Evolutionary conservation across 2,113 vertebrate species (phyloP).

Genomic region (Isichthys henryi): DNA sequence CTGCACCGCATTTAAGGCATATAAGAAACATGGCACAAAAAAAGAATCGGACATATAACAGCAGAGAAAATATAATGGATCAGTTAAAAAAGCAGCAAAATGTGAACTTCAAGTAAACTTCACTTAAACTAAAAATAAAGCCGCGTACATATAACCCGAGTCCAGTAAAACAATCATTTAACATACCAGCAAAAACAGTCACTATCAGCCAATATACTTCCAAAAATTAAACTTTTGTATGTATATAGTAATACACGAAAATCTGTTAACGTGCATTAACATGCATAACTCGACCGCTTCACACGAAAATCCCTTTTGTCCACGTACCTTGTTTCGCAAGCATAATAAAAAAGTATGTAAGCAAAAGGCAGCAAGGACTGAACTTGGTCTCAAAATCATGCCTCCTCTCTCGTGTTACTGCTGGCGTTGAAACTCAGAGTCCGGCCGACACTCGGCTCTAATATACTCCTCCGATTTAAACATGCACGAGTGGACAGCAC

Average conservation of each 20-base stretch:
- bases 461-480: conserved; percentile 62
- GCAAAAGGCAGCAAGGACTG: conserved; percentile 55
- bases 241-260: not conserved
- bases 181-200: not conserved
- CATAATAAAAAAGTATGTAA: conserved; percentile 56
- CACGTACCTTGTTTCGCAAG: conserved; percentile 65
- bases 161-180: not conserved
- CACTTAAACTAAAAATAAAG: not conserved
- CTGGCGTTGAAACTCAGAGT: conserved; percentile 39
- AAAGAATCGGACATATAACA: not conserved
- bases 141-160: not conserved
- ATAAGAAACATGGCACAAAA: not conserved
- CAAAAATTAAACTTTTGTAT: not conserved
- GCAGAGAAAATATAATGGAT: not conserved
- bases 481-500: conserved; percentile 69
- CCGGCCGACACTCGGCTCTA: conserved; percentile 61
- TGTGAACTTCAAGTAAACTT: not conserved
- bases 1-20: not conserved
- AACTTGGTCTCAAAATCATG: conserved; percentile 59
- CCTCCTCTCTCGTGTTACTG: conserved; percentile 46
- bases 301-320: not conserved
- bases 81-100: not conserved
- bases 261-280: not conserved
- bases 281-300: not conserved
- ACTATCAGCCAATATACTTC: not conserved